phyloP scores from a whole-genome alignment of 2,113 vertebrate species.

The Ceyx margarethae region DNA sequence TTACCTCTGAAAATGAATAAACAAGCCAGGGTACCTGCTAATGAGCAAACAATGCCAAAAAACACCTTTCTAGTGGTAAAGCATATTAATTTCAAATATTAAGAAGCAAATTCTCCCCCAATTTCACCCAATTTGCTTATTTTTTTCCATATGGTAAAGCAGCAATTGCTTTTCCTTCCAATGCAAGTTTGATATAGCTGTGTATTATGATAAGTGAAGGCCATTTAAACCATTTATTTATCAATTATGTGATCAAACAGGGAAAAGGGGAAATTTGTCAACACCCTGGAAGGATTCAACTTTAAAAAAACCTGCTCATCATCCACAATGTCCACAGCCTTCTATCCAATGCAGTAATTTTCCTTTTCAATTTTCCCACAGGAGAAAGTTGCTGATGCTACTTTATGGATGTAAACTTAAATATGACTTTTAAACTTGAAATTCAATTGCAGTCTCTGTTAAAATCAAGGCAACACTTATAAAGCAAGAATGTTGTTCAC shows the following conservation, averaged over 20 bases:
- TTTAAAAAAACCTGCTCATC: neutral
- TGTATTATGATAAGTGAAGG: neutral
- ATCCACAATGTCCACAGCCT: accelerated
- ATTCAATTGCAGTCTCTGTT: neutral
- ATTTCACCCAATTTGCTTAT: neutral
- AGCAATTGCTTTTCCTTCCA: neutral
- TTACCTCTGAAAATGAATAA: neutral
- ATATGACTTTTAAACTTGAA: neutral
- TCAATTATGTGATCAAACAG: neutral
- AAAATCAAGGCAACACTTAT: neutral
- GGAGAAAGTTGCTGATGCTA: neutral
- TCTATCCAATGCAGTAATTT: neutral
- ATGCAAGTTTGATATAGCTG: accelerated
- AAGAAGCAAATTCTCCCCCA: neutral
- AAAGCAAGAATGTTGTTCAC: neutral
- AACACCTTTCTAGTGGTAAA: neutral
- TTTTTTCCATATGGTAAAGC: neutral
- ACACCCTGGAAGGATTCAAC: neutral
- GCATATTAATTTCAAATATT: accelerated
- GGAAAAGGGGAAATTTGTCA: neutral
- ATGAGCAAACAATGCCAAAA: neutral
- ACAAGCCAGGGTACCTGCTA: neutral
- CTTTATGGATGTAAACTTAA: neutral
- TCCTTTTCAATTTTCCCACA: neutral
- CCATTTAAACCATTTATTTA: neutral